Evolutionary conservation across 2,113 vertebrate genomes (phyloP), one percentile per base, ranked within the genome.

Genomic region (Poeciliopsis prolifica): DNA sequence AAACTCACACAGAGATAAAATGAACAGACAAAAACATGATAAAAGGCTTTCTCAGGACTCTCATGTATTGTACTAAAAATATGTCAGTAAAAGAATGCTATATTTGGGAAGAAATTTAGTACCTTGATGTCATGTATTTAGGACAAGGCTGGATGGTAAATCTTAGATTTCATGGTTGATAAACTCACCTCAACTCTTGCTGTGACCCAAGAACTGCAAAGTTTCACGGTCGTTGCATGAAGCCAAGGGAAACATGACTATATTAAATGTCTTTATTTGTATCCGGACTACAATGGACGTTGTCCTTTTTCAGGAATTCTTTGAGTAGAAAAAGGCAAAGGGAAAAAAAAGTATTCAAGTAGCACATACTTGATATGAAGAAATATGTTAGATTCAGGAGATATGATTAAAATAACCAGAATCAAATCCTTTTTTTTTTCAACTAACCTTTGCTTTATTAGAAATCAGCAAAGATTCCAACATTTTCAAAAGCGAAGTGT

Each of bases 81-180:
- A 78, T 68, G 79, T 80, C 75, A 35, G 48, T 37, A 82, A 73
- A 85, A 42, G 14, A 51, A 81, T 54, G 61, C 67, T 68, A 61
- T 80, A 69, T 40, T 12, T 40, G 12, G 37, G 37, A 40, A 40
- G 37, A 40, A 3, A 40, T 15, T 42, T 42, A 48, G 17, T 48
- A 17, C 17, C 3, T 48, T 5, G 44, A 81, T 48, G 44, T 48
- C 14, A 19, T 69, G 60, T 69, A 61, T 75, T 69, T 75, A 29
- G 88, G 80, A 82, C 69, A 63, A 75, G 65, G 37, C 86, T 88
- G 84, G 84, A 82, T 73, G 88, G 78, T 88, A 84, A 88, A 86
- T 85, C 86, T 88, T 88, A 90, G 66, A 87, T 86, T 68, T 76
- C 70, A 82, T 88, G 84, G 89, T 88, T 90, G 78, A 86, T 66